phyloP scores from a whole-genome alignment of 2,888 invertebrate genomes.

The Teinopalpus imperialis region DNA sequence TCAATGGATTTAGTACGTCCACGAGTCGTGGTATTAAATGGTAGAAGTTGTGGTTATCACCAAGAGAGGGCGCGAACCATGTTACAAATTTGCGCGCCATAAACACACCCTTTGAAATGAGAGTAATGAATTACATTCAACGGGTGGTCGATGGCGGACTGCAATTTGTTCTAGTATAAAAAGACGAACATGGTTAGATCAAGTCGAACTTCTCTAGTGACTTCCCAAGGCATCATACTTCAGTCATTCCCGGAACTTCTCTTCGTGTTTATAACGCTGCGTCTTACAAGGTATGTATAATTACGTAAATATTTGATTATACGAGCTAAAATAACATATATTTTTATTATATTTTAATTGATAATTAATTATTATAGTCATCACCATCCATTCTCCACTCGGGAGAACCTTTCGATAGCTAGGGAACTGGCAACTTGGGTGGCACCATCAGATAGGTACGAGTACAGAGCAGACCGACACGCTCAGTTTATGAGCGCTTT shows the following conservation, averaged over 20 bases:
- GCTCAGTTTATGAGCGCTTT: too few relatives aligned
- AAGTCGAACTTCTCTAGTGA: slow-evolving; percentile 48
- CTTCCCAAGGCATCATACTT: slow-evolving; percentile 45
- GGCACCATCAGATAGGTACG: too few relatives aligned
- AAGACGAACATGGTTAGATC: slow-evolving; percentile 36
- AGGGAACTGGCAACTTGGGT: too few relatives aligned
- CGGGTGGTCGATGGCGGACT: slow-evolving; percentile 64
- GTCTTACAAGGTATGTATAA: slow-evolving; percentile 35
- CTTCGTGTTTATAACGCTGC: slow-evolving; percentile 20
- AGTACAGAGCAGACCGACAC: too few relatives aligned
- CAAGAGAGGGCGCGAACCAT: slow-evolving; percentile 62
- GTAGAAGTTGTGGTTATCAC: slow-evolving; percentile 41
- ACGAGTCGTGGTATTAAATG: slow-evolving; percentile 9
- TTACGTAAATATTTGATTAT: neutral
- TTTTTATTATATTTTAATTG: too few relatives aligned
- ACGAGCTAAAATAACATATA: too few relatives aligned
- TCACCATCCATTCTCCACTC: too few relatives aligned
- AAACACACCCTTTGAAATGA: slow-evolving; percentile 63
- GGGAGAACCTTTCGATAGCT: too few relatives aligned
- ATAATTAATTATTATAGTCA: too few relatives aligned
- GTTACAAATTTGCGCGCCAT: slow-evolving; percentile 66
- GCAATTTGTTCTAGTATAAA: slow-evolving; percentile 70
- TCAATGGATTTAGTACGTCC: slow-evolving; percentile 32
- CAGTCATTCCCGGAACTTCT: slow-evolving; percentile 14
- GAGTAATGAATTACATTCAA: slow-evolving; percentile 73